Percentiles rank a stretch among this genome's conserved stretches.
These are phyloP conservation scores for Coenonympha arcania DNA, from an alignment of 2,888 invertebrate species.

Conservation along the genomic window DNA sequence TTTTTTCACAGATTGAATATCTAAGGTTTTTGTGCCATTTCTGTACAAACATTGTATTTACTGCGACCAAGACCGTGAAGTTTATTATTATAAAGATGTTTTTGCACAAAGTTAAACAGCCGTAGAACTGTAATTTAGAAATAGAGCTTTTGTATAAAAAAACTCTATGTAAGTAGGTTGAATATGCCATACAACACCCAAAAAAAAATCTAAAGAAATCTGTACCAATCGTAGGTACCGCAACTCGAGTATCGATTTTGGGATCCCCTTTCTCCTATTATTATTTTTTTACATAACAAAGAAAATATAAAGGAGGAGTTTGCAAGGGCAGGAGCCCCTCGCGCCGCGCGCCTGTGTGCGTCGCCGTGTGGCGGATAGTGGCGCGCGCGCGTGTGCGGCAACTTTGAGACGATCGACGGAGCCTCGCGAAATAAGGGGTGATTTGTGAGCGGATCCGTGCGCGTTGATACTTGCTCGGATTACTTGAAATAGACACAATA, in stretches of 20 bases:
- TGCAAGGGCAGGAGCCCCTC: constrained; percentile 61
- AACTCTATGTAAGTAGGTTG: background rate
- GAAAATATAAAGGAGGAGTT: constrained; percentile 73
- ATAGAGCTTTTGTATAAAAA: too few relatives aligned
- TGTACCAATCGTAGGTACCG: constrained; percentile 43
- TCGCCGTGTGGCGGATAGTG: constrained; percentile 33
- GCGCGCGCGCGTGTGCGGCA: constrained; percentile 40
- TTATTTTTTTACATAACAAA: constrained; percentile 74
- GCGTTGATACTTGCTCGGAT: constrained; percentile 36
- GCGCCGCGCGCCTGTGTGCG: constrained; percentile 37
- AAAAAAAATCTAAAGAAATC: constrained; percentile 22
- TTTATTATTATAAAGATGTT: too few relatives aligned
- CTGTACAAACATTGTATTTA: too few relatives aligned
- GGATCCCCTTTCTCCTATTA: constrained; percentile 70
- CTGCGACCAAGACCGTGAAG: too few relatives aligned
- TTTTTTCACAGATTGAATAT: too few relatives aligned
- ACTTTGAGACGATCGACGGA: constrained; percentile 69
- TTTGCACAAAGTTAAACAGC: too few relatives aligned
- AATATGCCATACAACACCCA: background rate
- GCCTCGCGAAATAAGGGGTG: constrained; percentile 61
- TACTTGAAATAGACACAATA: too few relatives aligned
- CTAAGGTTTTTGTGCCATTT: too few relatives aligned
- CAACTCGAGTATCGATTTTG: constrained; percentile 68
- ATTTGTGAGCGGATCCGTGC: constrained; percentile 39
- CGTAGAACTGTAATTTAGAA: too few relatives aligned